A percentile compares a stretch with the other conserved stretches of the same genome.
Conservation (phyloP, 1,140 invertebrate genomes). For the Drosophila sp. region DNA sequence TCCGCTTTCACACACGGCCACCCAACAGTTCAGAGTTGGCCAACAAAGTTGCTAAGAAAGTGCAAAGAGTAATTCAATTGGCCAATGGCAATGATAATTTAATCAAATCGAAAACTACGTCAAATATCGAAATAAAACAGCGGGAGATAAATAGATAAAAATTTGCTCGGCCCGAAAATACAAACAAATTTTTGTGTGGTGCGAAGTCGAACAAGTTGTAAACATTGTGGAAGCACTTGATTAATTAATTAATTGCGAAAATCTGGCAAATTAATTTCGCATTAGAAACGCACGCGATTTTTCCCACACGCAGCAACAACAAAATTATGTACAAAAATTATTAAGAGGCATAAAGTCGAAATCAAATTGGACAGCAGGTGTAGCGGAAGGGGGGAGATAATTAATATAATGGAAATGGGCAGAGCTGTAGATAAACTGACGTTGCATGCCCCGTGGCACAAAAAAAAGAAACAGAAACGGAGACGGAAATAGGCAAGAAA, state of each 20-base stretch:
- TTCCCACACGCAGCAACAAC: slow-evolving; percentile 43
- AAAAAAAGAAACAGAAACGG: slow-evolving; percentile 29
- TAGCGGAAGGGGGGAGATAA: neutral
- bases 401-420: slow-evolving; percentile 19
- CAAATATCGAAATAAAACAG: slow-evolving; percentile 79
- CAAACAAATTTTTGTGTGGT: slow-evolving; percentile 44
- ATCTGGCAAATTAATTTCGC: slow-evolving; percentile 76
- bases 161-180: slow-evolving; percentile 44
- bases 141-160: slow-evolving; percentile 82
- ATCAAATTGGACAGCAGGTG: slow-evolving; percentile 44
- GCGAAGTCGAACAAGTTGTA: slow-evolving; percentile 57
- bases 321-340: slow-evolving; percentile 50
- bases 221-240: slow-evolving; percentile 72
- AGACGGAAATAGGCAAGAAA: slow-evolving; percentile 71
- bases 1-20: slow-evolving; percentile 17
- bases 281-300: slow-evolving; percentile 53
- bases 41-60: slow-evolving; percentile 3
- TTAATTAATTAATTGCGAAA: slow-evolving; percentile 80
- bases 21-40: neutral
- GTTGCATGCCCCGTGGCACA: slow-evolving; percentile 13
- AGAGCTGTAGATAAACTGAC: slow-evolving; percentile 37
- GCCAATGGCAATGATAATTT: slow-evolving; percentile 66
- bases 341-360: slow-evolving; percentile 58
- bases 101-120: slow-evolving; percentile 77
- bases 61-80: slow-evolving; percentile 27